Base-by-base conservation (phyloP, 64 coral and sea anemone species). In the Porites australiensis region DNA sequence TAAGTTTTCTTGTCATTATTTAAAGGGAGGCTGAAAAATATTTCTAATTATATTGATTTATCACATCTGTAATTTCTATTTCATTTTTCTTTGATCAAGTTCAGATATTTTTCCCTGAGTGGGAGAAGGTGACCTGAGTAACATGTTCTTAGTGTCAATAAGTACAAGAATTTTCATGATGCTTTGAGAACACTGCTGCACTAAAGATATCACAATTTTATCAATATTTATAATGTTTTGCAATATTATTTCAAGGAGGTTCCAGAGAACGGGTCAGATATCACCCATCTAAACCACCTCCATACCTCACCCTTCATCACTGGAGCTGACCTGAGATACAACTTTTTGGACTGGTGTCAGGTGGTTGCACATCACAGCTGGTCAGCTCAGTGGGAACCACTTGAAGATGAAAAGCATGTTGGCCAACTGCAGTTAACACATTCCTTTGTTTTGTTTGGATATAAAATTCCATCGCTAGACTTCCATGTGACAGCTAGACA, bases 261-360 rank as follows among this genome's bases (percentile, higher is more conserved):
- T 16, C 93, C 96, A 48, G 96, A 98, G 87, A 98, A 98, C 93
- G 96, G 89, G 19, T 89, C 93, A 67, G 96, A 98, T 47, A 18
- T 98, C 0, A 89, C 63, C 53, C 96, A 98, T 72, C 82, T 98
- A 4, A 63, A 90, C 20, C 68, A 13, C 16, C 90, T 98, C 37
- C 96, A 98, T 55, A 44, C 50, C 19, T 92, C 93, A 15, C 87
- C 87, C 5, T 20, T 98, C 19, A 5, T 92, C 4, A 69, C 86
- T 63, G 96, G 97, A 44, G 87, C 63, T 60, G 87, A 98, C 73
- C 71, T 95, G 50, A 75, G 59, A 4, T 83, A 87, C 72, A 79
- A 69, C 2, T 98, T 96, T 83, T 88, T 80, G 12, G 90, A 87
- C 19, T 88, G 94, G 83, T 87, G 79, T 58, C 88, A 91, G 49